Evolutionary conservation across 1,140 invertebrate species (phyloP).

Genomic region (Plodia interpunctella): DNA sequence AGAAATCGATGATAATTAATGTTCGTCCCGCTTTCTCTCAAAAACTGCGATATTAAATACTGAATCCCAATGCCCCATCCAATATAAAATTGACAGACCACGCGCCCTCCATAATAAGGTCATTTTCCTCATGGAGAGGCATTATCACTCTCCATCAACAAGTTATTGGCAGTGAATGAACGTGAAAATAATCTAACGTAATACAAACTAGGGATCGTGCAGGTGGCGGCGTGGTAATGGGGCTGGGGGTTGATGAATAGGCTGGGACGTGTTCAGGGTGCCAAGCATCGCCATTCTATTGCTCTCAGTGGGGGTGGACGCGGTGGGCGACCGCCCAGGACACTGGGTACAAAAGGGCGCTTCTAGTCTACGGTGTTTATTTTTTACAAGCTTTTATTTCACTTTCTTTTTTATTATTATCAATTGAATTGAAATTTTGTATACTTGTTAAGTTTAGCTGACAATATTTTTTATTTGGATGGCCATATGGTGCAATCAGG

Average conservation of each 20-base stretch:
- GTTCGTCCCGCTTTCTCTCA: too few species aligned
- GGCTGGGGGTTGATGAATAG: slow-evolving; percentile 61
- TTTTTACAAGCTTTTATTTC: too few species aligned
- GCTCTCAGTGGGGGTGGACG: too few species aligned
- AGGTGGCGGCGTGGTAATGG: slow-evolving; percentile 60
- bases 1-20: too few species aligned
- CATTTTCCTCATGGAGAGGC: not conserved
- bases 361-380: too few species aligned
- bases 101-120: not conserved
- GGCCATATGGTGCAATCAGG: too few species aligned
- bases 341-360: too few species aligned
- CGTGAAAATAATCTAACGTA: slow-evolving; percentile 53
- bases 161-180: slow-evolving; percentile 57
- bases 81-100: not conserved
- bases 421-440: too few species aligned
- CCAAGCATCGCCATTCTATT: slow-evolving; percentile 57
- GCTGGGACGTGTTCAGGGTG: slow-evolving; percentile 52
- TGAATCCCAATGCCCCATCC: not conserved
- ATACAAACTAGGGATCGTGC: slow-evolving; percentile 59
- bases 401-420: too few species aligned
- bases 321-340: too few species aligned
- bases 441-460: too few species aligned
- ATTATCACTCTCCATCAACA: slow-evolving; percentile 32
- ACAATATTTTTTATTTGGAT: too few species aligned
- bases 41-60: not conserved